phyloP scores from a whole-genome alignment of 2,797 vertebrate genomes.

The Allobates femoralis region DNA sequence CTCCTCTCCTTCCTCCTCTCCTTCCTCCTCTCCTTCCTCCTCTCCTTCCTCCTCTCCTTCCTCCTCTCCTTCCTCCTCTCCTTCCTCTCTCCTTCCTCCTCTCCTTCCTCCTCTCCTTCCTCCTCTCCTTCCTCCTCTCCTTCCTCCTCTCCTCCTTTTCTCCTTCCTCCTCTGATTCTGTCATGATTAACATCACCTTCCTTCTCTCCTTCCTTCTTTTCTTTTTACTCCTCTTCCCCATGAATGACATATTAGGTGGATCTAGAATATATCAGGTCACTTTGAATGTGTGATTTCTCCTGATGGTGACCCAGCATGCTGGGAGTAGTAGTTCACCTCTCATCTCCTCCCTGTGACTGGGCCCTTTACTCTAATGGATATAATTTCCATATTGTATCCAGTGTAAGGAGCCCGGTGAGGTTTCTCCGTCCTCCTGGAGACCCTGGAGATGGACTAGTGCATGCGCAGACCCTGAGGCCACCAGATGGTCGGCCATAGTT shows the following conservation, averaged over 20 bases:
- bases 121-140: neutral
- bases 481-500: neutral
- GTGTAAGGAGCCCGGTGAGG: neutral
- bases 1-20: neutral
- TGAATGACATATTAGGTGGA: neutral
- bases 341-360: neutral
- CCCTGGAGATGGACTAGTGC: neutral
- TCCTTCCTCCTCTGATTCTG: neutral
- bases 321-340: neutral
- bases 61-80: neutral
- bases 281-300: neutral
- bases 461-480: neutral
- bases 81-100: neutral
- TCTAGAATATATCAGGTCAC: neutral
- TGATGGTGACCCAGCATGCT: neutral
- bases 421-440: neutral
- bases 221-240: neutral
- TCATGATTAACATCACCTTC: neutral
- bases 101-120: neutral
- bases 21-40: neutral
- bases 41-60: neutral
- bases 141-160: neutral
- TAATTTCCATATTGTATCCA: neutral
- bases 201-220: neutral
- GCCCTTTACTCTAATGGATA: neutral